Evolutionary conservation across 53 echinoderm and acorn worm species (phyloP).

Genomic region (Astropecten irregularis): DNA sequence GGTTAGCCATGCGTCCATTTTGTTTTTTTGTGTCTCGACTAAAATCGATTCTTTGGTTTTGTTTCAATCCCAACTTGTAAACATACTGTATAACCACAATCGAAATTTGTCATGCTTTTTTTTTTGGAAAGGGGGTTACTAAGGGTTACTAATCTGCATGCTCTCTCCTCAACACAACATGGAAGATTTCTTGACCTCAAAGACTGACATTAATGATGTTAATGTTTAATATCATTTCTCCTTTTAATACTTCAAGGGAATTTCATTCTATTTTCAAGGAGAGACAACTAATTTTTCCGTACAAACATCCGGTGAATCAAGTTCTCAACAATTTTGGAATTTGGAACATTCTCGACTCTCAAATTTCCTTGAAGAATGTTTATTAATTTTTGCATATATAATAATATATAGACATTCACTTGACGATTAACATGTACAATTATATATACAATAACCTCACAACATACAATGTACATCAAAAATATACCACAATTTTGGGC

Average conservation of each 20-base stretch:
- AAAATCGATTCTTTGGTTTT: neutral
- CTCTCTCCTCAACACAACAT: constrained; percentile 42
- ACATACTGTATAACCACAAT: no score
- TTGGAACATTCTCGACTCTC: neutral
- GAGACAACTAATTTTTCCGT: no score
- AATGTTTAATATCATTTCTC: no score
- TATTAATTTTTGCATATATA: neutral
- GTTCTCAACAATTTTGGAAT: neutral
- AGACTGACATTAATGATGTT: no score
- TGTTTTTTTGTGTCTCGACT: neutral
- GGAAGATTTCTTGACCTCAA: constrained; percentile 18
- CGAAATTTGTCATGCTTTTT: constrained; percentile 31
- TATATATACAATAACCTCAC: no score
- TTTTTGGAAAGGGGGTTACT: no score
- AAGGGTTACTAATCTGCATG: no score
- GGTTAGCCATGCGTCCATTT: constrained; percentile 47
- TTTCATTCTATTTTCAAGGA: no score
- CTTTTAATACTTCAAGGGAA: neutral
- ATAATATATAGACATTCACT: neutral
- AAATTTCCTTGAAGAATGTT: neutral
- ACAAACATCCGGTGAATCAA: no score
- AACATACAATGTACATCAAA: no score
- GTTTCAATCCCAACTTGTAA: neutral
- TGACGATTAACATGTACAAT: neutral
- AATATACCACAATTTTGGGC: no score